Evolutionary conservation across 2,113 vertebrate species (phyloP), one percentile per base, ranked within the genome.

Genomic region (Struthidea cinerea): DNA sequence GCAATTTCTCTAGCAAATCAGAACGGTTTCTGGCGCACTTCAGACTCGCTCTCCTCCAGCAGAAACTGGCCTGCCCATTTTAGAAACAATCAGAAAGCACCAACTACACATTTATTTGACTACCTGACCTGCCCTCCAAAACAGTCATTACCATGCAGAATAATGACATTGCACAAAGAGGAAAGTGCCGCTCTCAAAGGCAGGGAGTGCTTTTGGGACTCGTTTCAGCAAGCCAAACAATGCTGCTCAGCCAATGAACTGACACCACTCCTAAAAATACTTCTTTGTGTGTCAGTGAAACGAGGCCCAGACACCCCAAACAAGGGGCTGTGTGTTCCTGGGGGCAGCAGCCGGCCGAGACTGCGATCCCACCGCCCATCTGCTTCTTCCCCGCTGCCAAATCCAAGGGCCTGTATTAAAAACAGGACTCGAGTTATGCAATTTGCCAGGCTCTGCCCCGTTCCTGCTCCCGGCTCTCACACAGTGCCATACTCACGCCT

Each of bases 81-180:
- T 47, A 91, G 96, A 87, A 96, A 84, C 88, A 81, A 91, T 84
- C 92, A 94, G 71, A 93, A 84, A 93, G 74, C 83, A 94, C 89
- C 91, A 94, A 63, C 82, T 19, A 49, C 79, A 53, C 85, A 60
- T 93, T 95, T 86, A 74, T 93, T 71, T 92, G 88, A 84, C 75
- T 84, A 44, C 82, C 89, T 88, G 93, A 22, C 75, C 91, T 93
- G 85, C 85, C 93, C 87, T 93, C 89, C 88, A 39, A 50, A 93
- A 30, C 67, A 87, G 55, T 23, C 83, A 87, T 63, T 68, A 30
- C 82, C 89, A 79, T 44, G 63, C 75, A 73, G 87, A 60, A 74
- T 35, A 33, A 70, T 59, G 83, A 75, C 67, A 26, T 27, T 70
- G 44, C 68, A 44, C 26, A 35, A 77, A 47, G 77, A 74, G 59